Evolutionary conservation across 2,797 vertebrate genomes (phyloP).

Genomic region (Sandelia bainsii): DNA sequence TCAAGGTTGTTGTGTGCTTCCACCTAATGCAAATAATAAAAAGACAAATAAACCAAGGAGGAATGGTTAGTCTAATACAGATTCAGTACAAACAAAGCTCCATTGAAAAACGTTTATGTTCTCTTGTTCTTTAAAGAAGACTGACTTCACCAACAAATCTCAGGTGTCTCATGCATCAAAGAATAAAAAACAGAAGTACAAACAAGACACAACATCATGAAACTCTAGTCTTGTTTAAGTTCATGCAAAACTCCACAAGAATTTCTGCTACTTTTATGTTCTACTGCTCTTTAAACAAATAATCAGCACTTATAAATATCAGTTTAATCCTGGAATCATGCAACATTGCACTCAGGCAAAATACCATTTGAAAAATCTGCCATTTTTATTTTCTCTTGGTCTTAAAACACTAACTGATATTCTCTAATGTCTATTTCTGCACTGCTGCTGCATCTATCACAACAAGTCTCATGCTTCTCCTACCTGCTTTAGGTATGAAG

Average conservation of each 20-base stretch:
- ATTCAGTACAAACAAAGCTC: too few relatives aligned
- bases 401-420: neutral
- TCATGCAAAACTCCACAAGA: neutral
- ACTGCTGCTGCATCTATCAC: neutral
- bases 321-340: neutral
- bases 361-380: too few relatives aligned
- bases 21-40: too few relatives aligned
- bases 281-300: neutral
- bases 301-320: neutral
- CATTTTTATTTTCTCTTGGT: neutral
- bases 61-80: too few relatives aligned
- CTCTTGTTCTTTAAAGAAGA: too few relatives aligned
- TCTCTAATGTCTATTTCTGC: neutral
- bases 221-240: neutral
- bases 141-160: too few relatives aligned
- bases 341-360: neutral
- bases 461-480: neutral
- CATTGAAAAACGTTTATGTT: too few relatives aligned
- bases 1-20: too few relatives aligned
- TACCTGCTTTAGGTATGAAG: constrained; percentile 86
- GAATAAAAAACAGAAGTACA: neutral
- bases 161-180: too few relatives aligned
- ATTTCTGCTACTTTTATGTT: neutral
- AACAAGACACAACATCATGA: neutral
- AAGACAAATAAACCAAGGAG: too few relatives aligned